Evolutionary conservation across 2,888 invertebrate species (phyloP), one percentile per base, ranked within the genome.

Genomic region (Leistus spinibarbis): DNA sequence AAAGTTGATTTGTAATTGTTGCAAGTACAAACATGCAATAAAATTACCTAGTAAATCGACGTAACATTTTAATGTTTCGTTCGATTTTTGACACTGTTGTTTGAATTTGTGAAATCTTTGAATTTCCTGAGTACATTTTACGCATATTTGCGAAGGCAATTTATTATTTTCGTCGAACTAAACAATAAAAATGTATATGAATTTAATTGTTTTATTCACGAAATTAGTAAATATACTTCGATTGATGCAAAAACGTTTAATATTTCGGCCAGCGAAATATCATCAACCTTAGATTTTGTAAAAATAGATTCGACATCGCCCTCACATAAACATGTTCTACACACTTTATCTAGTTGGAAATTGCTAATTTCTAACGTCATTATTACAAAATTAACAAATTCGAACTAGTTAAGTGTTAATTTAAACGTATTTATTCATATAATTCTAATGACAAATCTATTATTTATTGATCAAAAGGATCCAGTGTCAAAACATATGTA

Each of bases 101-200:
- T 79, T 76, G 69, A 82, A 83, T 22, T 79, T 77, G 76, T 81
- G 81, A 13, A 79, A 79, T 54, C 79, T 76, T 23, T 73, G 77
- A 19, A 83, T 76, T 77, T 81, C 80, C 60, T 79, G 77, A 17
- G 79, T 76, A 71, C 83, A 83, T 23, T 76, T 71, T 57, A 77
- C 75, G 71, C 83, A 83, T 62, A 83, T 83, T 71, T 77, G 74
- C 60, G 80, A 78, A 3, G 82, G 79, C 69, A 79, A 78, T 10
- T 76, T 40, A 77, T 82, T 81, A 66, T 79, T 78, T 74, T 70
- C 66, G 16, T 69, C 70, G 54, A 82, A 77, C 82, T 82, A 77
- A 67, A 75, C 71, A 72, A 22, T 0, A 64, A 13, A 63, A 22
- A 7, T 13, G 24, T 10, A 3, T 19, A 54, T 7, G n/a, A 24